Conservation (phyloP, 2,888 invertebrate genomes). For the Neoascia interrupta region DNA sequence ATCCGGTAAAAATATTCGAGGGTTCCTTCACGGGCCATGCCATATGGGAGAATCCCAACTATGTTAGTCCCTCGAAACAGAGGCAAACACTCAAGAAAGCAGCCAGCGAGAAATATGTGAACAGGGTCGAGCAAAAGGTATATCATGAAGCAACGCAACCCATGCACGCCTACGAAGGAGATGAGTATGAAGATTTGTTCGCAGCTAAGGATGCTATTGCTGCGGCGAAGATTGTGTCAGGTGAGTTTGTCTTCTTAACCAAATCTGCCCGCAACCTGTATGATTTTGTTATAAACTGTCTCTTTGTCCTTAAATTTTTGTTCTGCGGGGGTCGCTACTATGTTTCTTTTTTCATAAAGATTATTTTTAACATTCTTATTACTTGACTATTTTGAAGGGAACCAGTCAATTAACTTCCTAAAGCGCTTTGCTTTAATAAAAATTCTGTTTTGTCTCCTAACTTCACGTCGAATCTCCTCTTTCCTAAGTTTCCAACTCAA, state of each 20-base stretch:
- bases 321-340: neutral
- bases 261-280: too few species aligned
- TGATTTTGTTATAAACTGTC: too few species aligned
- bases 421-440: neutral
- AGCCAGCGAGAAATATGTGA: constrained; percentile 87
- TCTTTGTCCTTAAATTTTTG: neutral
- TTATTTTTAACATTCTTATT: too few species aligned
- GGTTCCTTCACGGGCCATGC: constrained; percentile 96
- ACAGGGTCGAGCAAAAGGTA: constrained; percentile 89
- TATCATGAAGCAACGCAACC: constrained; percentile 87
- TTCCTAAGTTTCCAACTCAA: too few species aligned
- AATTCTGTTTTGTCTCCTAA: too few species aligned
- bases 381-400: too few species aligned
- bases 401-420: too few species aligned
- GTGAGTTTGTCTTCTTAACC: constrained; percentile 64
- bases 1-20: constrained; percentile 95
- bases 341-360: too few species aligned
- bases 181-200: constrained; percentile 88
- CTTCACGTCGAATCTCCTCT: too few species aligned
- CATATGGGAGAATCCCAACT: constrained; percentile 95
- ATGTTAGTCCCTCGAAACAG: constrained; percentile 93
- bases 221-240: constrained; percentile 82
- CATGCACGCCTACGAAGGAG: constrained; percentile 86
- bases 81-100: constrained; percentile 86
- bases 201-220: constrained; percentile 84